A percentile compares a stretch with the other conserved stretches of the same genome.
phyloP scores from a whole-genome alignment of 2,888 invertebrate species.

The Bellardia pandia region DNA sequence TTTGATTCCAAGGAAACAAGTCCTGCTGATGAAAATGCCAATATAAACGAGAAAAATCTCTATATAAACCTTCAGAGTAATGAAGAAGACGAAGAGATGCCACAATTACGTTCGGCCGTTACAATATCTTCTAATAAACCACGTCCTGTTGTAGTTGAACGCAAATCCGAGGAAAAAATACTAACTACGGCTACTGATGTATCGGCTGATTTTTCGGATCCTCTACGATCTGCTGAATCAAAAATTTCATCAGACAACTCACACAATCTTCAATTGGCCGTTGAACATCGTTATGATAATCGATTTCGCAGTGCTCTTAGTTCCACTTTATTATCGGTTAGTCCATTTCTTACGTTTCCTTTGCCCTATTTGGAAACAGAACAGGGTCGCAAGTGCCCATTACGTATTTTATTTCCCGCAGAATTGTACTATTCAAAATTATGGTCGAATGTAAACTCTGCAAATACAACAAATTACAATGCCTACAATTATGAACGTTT shows the following conservation, averaged over 20 bases:
- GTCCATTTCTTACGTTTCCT: constrained; percentile 93
- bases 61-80: constrained; percentile 16
- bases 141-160: constrained; percentile 76
- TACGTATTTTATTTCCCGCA: constrained; percentile 89
- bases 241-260: constrained; percentile 83
- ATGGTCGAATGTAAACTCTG: constrained; percentile 82
- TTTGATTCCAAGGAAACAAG: constrained; percentile 84
- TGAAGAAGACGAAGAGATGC: constrained; percentile 75
- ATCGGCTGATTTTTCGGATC: constrained; percentile 91
- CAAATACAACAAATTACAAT: constrained; percentile 66
- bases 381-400: constrained; percentile 89
- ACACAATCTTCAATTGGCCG: constrained; percentile 81
- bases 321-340: constrained; percentile 91
- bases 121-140: constrained; percentile 46
- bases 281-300: constrained; percentile 87
- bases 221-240: constrained; percentile 86
- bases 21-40: constrained; percentile 78
- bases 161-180: constrained; percentile 85
- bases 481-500: constrained; percentile 74
- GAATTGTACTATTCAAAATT: constrained; percentile 90
- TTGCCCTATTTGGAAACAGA: constrained; percentile 96
- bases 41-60: constrained; percentile 53
- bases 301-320: constrained; percentile 90
- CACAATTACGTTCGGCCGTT: constrained; percentile 71
- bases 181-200: constrained; percentile 84